Evolutionary conservation across 2,888 invertebrate species (phyloP).

Genomic region (Andricus quercusramuli): DNA sequence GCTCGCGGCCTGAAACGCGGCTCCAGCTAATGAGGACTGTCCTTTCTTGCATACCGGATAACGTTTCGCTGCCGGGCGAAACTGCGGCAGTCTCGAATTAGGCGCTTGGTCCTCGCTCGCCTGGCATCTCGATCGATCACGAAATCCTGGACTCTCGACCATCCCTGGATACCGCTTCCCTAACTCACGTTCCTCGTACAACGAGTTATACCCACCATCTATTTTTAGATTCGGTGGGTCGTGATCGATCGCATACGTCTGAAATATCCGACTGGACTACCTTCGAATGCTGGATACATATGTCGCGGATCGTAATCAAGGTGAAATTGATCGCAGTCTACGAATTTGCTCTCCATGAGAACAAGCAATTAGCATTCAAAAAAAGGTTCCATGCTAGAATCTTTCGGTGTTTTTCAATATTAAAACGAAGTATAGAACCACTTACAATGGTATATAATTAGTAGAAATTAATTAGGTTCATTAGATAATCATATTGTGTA

Average conservation of each 20-base stretch:
- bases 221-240: slow-evolving; percentile 47
- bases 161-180: slow-evolving; percentile 6
- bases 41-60: slow-evolving; percentile 70
- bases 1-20: slow-evolving; percentile 52
- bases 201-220: slow-evolving; percentile 31
- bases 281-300: slow-evolving; percentile 42
- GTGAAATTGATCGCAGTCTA: neutral
- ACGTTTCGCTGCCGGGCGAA: slow-evolving; percentile 67
- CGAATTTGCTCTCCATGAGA: neutral
- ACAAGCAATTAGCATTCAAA: neutral
- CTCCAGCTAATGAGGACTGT: slow-evolving; percentile 69
- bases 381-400: neutral
- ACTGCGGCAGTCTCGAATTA: slow-evolving; percentile 66
- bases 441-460: no score
- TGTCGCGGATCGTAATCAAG: slow-evolving; percentile 54
- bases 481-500: no score
- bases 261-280: slow-evolving; percentile 50
- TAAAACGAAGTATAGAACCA: no score
- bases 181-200: neutral
- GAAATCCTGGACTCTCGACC: slow-evolving; percentile 37
- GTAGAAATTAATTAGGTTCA: no score
- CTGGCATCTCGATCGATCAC: slow-evolving; percentile 50
- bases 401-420: no score
- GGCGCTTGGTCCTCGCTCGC: slow-evolving; percentile 53
- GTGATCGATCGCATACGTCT: slow-evolving; percentile 51